A percentile compares a stretch with the other conserved stretches of the same genome.
phyloP scores from a whole-genome alignment of 1,140 invertebrate genomes.

The Xylocopa sonorina region DNA sequence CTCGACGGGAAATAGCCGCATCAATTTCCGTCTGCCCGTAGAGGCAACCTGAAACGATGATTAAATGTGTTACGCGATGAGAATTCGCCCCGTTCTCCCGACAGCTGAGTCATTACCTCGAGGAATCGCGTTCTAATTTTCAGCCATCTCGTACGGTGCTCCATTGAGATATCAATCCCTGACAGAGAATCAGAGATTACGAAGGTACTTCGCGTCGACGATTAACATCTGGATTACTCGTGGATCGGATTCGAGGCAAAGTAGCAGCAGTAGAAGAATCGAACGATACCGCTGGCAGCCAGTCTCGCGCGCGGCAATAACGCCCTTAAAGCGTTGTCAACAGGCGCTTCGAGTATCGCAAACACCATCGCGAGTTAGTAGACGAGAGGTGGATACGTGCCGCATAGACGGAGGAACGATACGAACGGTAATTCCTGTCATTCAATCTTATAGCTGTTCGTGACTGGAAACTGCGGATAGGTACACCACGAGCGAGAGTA shows the following conservation, averaged over 20 bases:
- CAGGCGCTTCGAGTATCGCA: background rate
- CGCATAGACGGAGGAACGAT: constrained; percentile 2
- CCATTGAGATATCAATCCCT: constrained; percentile 50
- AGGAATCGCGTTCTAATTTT: constrained; percentile 44
- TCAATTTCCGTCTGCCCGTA: background rate
- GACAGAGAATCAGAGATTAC: background rate
- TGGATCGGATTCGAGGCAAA: background rate
- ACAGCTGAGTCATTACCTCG: constrained; percentile 8
- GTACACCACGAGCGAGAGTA: constrained; percentile 20
- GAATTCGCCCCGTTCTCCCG: background rate
- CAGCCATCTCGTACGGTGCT: constrained; percentile 13
- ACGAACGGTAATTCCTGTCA: constrained; percentile 37
- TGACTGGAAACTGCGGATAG: constrained; percentile 29
- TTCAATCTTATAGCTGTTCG: constrained; percentile 43
- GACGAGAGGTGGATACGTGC: constrained; percentile 22
- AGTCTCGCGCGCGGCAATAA: background rate
- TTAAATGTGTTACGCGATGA: background rate
- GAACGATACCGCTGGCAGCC: no score
- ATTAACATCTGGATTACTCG: constrained; percentile 27
- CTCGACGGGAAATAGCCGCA: background rate
- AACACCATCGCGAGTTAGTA: background rate
- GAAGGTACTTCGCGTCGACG: background rate
- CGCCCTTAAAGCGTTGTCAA: constrained; percentile 1
- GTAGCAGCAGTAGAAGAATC: background rate
- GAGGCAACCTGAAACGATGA: background rate